Evolutionary conservation across 2,797 vertebrate species (phyloP).

Genomic region (Clamator glandarius): DNA sequence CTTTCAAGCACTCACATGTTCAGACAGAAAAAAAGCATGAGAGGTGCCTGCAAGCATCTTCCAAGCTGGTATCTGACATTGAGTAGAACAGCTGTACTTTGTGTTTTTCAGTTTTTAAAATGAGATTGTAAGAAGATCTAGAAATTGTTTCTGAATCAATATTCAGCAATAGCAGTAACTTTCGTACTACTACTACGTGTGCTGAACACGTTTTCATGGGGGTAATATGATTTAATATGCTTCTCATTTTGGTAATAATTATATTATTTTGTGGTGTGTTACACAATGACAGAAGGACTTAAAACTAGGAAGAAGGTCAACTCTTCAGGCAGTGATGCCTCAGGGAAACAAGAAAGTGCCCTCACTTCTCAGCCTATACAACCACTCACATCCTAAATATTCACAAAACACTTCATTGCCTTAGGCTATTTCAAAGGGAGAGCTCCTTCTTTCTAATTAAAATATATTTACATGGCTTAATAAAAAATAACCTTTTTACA

Average conservation of each 20-base stretch:
- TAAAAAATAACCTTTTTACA: constrained; percentile 23
- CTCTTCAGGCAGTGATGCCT: background rate
- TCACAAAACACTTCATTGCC: constrained; percentile 34
- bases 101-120: background rate
- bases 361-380: background rate
- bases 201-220: background rate
- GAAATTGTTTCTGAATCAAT: background rate
- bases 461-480: constrained; percentile 24
- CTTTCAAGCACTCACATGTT: background rate
- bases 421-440: constrained; percentile 39
- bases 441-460: constrained; percentile 17
- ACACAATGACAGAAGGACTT: background rate
- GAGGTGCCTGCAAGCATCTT: background rate
- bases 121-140: background rate
- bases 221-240: background rate
- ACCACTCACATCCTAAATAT: background rate
- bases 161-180: background rate
- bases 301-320: background rate
- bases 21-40: background rate
- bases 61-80: background rate
- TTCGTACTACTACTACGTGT: background rate
- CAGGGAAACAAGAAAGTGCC: background rate
- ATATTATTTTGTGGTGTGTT: background rate
- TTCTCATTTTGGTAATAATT: background rate
- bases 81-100: background rate